Percentiles rank a stretch among this genome's conserved stretches.
Conservation (phyloP, 1,140 invertebrate genomes). For the Drusus annulatus region DNA sequence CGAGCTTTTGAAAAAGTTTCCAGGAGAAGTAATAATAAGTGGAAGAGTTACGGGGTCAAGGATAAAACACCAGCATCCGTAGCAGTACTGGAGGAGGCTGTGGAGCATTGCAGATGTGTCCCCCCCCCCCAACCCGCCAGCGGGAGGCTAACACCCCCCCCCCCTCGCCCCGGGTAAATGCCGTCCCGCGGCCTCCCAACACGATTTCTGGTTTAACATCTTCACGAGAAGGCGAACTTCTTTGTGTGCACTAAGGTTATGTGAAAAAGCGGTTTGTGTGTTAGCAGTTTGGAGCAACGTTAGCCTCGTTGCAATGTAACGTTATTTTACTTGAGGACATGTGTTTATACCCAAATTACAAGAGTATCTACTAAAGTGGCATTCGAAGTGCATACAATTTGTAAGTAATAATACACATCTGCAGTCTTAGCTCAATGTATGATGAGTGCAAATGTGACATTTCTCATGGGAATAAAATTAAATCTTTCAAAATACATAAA, state of each 20-base stretch:
- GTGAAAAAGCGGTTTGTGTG: too few relatives aligned
- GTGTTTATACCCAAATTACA: too few relatives aligned
- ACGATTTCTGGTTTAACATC: constrained; percentile 41
- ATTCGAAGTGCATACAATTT: too few relatives aligned
- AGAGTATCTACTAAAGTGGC: too few relatives aligned
- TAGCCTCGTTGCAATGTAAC: neutral
- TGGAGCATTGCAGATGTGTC: constrained; percentile 30
- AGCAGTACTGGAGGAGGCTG: constrained; percentile 9
- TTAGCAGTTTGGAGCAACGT: too few relatives aligned
- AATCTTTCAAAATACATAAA: too few relatives aligned
- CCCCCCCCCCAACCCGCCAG: neutral
- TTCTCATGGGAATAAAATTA: too few relatives aligned
- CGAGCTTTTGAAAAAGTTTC: neutral
- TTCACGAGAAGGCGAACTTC: constrained; percentile 22
- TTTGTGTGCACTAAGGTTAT: constrained; percentile 7
- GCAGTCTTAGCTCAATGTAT: too few relatives aligned
- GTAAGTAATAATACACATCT: too few relatives aligned
- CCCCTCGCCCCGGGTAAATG: too few relatives aligned
- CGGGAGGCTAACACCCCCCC: neutral
- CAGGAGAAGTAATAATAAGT: neutral
- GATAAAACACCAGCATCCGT: constrained; percentile 34
- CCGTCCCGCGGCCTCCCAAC: constrained; percentile 9
- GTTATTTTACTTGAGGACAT: neutral
- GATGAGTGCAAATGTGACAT: too few relatives aligned
- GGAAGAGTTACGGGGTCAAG: constrained; percentile 35